phyloP scores from a whole-genome alignment of 2,888 invertebrate species.

The Cephalotes varians region DNA sequence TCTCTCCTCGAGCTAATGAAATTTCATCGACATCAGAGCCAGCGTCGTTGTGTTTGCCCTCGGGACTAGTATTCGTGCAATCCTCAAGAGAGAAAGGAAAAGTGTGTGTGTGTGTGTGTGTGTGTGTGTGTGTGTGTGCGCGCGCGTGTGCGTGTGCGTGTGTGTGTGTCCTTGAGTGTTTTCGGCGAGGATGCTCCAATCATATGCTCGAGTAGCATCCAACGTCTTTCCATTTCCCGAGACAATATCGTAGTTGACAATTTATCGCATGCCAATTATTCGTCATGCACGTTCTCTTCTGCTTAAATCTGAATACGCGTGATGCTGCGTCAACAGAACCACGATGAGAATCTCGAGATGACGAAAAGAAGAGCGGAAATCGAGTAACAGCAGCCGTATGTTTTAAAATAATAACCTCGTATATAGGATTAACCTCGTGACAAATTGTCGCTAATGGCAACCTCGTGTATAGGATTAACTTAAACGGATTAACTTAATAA shows the following conservation, averaged over 20 bases:
- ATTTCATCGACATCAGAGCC: conserved; percentile 60
- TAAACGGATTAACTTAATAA: background rate
- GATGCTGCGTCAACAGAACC: conserved; percentile 4
- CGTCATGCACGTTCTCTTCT: conserved; percentile 2
- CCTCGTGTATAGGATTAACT: background rate
- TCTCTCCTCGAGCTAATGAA: conserved; percentile 55
- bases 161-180: conserved; percentile 19
- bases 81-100: background rate
- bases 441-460: too few relatives aligned
- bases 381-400: background rate
- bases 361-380: background rate
- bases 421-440: conserved; percentile 7
- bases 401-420: background rate
- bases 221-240: conserved; percentile 36
- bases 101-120: too few relatives aligned
- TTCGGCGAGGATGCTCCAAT: conserved; percentile 35
- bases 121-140: too few relatives aligned
- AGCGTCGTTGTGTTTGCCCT: conserved; percentile 16
- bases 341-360: background rate
- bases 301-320: conserved; percentile 16
- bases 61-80: conserved; percentile 23
- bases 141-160: too few relatives aligned
- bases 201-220: conserved; percentile 24
- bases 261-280: conserved; percentile 6
- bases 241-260: conserved; percentile 21